Evolutionary conservation across 2,113 vertebrate species (phyloP).

Genomic region (Falcunculus frontatus): DNA sequence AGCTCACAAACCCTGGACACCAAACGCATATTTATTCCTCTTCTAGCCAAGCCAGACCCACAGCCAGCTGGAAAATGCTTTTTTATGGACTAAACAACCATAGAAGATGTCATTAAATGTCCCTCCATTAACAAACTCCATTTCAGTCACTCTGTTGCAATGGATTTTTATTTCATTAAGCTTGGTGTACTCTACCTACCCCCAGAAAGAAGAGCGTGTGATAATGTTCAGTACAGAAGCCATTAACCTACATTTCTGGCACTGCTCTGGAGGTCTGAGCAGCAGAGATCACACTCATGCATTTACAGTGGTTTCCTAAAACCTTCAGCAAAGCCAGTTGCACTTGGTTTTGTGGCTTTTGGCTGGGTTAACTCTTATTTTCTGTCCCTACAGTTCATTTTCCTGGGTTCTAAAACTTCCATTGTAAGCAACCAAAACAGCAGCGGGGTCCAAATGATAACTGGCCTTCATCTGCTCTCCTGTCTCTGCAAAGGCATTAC

Average conservation of each 20-base stretch:
- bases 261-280: background rate
- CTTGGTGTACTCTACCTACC: background rate
- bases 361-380: background rate
- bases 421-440: background rate
- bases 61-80: background rate
- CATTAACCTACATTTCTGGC: background rate
- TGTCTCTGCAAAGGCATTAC: background rate
- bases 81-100: background rate
- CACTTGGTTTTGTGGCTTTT: background rate
- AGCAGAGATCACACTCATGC: background rate
- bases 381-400: background rate
- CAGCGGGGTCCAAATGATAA: background rate
- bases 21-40: background rate
- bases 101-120: background rate
- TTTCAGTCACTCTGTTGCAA: background rate
- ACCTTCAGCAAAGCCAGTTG: background rate
- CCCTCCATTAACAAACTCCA: background rate
- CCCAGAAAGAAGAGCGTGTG: background rate
- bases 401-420: background rate
- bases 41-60: background rate
- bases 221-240: background rate
- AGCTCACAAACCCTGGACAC: background rate
- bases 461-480: background rate
- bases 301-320: background rate
- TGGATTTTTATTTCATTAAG: background rate